Percentiles rank a stretch among this genome's conserved stretches.
Evolutionary conservation across 2,797 vertebrate species (phyloP).

Genomic region (Phoxinus dragarum): DNA sequence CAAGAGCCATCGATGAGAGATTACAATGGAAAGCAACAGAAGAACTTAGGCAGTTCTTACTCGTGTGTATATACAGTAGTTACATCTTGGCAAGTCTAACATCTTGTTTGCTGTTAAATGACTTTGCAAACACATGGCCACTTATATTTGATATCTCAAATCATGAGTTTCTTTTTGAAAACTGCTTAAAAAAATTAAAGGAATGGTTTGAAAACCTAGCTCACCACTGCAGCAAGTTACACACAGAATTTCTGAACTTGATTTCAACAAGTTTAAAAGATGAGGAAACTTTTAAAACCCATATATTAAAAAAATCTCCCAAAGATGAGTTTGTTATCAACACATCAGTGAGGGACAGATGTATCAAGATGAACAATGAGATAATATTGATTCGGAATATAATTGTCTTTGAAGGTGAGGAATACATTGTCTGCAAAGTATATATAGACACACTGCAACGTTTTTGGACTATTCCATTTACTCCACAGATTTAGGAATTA

Average conservation of each 20-base stretch:
- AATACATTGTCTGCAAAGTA: constrained; percentile 22
- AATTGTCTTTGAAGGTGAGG: constrained; percentile 3
- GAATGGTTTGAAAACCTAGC: constrained; percentile 13
- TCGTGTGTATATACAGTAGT: no score
- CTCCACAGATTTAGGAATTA: no score
- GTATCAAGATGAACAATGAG: not conserved
- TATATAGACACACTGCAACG: not conserved
- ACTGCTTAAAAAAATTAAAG: constrained; percentile 3
- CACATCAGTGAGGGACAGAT: not conserved
- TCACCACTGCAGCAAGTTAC: no score
- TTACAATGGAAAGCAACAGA: not conserved
- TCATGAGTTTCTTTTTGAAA: constrained; percentile 31
- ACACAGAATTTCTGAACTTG: no score
- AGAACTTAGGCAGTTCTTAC: not conserved
- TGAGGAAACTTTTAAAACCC: not conserved
- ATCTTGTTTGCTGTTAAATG: no score
- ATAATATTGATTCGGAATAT: constrained; percentile 17
- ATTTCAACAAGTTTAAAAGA: not conserved
- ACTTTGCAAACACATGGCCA: not conserved
- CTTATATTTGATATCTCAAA: constrained; percentile 27
- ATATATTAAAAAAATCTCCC: not conserved
- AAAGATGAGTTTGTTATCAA: no score
- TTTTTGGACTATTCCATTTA: no score
- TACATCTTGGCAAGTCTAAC: no score
- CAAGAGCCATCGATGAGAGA: constrained; percentile 5